Evolutionary conservation across 35 echinoderm and acorn worm genomes (phyloP), one percentile per base, ranked within the genome.

Genomic region (Amphiura filiformis): DNA sequence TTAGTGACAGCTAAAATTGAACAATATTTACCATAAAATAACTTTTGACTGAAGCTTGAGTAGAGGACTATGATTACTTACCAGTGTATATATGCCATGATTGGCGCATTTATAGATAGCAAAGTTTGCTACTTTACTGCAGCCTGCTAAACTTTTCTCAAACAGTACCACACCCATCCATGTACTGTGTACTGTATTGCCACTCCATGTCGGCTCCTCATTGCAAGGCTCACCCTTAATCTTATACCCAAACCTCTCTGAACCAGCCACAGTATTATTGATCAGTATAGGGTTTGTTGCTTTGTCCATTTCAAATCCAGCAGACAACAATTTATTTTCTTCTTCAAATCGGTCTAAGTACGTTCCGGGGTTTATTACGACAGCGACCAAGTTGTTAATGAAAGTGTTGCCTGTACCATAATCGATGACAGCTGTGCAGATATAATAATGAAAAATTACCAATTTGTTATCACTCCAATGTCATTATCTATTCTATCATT

Each of bases 61-160:
- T n/a, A n/a, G n/a, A n/a, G n/a, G n/a, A n/a, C n/a, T n/a, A n/a
- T n/a, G n/a, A n/a, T n/a, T n/a, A 37, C 34, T 36, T 78, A 90
- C 88, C 85, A 91, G 93, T 32, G 57, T 26, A 78, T 92, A 96
- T 1, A 96, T 78, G 5, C 90, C 94, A 86, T 89, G 93, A 78
- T 93, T 81, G 40, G 18, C 89, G 75, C 84, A 87, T 31, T 89
- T 88, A 47, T 88, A 96, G 12, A 96, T 39, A n/a, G 64, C 56
- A 77, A 96, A 93, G 61, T 87, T 93, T 17, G 94, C 85, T 33
- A 92, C 75, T n/a, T 44, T 89, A 32, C 81, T 41, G 82, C 92
- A 93, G 20, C 13, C 26, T 35, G 13, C 18, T 36, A 78, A 82
- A 13, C 31, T 38, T n/a, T 40, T 79, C 11, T n/a, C 13, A 4